A percentile compares a stretch with the other conserved stretches of the same genome.
Conservation (phyloP, 1,140 invertebrate species). For the Neodiprion lecontei region DNA sequence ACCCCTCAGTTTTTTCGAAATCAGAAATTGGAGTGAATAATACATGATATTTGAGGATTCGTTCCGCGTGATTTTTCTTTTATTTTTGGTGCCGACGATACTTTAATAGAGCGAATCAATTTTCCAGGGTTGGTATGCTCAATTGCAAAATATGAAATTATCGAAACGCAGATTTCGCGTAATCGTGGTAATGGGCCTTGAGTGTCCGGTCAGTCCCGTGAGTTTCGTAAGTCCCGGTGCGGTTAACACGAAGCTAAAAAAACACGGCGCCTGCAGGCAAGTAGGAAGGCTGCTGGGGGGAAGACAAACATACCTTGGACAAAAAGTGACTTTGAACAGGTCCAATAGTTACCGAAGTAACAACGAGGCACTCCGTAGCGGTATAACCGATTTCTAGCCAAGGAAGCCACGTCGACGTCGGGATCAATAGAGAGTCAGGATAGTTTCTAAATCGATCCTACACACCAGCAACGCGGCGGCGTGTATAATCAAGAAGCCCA, state of each 20-base stretch:
- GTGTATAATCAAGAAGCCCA: too few species aligned
- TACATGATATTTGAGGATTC: too few species aligned
- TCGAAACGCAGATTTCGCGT: too few species aligned
- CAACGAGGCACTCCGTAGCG: background rate
- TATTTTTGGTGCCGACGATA: too few species aligned
- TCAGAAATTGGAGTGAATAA: too few species aligned
- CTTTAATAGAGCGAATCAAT: too few species aligned
- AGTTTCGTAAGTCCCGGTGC: background rate
- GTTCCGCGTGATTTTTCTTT: too few species aligned
- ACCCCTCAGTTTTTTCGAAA: too few species aligned
- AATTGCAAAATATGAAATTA: too few species aligned
- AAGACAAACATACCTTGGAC: background rate
- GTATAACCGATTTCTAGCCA: background rate
- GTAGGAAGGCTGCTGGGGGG: background rate
- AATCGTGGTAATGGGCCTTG: too few species aligned
- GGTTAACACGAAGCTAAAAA: background rate
- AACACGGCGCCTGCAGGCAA: background rate
- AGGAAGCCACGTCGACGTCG: background rate
- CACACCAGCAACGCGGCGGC: too few species aligned
- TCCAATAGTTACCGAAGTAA: slow-evolving; percentile 1
- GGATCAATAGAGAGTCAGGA: background rate
- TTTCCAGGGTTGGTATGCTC: too few species aligned
- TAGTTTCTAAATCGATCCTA: slow-evolving; percentile 5
- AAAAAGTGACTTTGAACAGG: slow-evolving; percentile 7
- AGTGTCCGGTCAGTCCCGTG: background rate